Evolutionary conservation across 1,140 invertebrate species (phyloP).

Genomic region (Camponotus vicinus): DNA sequence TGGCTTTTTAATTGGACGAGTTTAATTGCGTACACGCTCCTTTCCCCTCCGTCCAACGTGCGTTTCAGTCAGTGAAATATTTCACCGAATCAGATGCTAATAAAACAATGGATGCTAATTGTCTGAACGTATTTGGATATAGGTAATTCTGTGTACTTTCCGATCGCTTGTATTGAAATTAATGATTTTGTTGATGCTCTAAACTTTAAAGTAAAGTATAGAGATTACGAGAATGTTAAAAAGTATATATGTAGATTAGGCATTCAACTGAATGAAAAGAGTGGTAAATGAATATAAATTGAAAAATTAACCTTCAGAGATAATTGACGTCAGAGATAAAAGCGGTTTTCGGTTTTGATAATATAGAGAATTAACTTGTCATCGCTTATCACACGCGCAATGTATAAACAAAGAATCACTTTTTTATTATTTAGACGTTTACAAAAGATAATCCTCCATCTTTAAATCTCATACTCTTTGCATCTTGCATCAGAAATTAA

Average conservation of each 20-base stretch:
- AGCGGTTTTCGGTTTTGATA: neutral
- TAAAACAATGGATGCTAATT: neutral
- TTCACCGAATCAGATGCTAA: neutral
- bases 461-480: neutral
- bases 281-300: conserved; percentile 5
- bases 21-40: neutral
- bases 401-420: neutral
- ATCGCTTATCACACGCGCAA: neutral
- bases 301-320: conserved; percentile 20
- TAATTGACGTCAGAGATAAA: conserved; percentile 28
- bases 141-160: neutral
- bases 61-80: neutral
- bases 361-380: neutral
- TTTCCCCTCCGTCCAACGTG: neutral
- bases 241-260: no score
- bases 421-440: conserved; percentile 25
- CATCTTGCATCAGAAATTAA: neutral
- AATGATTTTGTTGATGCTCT: neutral
- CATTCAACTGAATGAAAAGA: conserved; percentile 12
- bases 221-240: no score
- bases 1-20: conserved; percentile 28
- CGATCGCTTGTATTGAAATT: neutral
- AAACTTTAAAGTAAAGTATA: neutral
- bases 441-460: conserved; percentile 3
- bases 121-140: neutral